Conservation (phyloP, 1,140 invertebrate species). For the Dinoponera quadriceps region DNA sequence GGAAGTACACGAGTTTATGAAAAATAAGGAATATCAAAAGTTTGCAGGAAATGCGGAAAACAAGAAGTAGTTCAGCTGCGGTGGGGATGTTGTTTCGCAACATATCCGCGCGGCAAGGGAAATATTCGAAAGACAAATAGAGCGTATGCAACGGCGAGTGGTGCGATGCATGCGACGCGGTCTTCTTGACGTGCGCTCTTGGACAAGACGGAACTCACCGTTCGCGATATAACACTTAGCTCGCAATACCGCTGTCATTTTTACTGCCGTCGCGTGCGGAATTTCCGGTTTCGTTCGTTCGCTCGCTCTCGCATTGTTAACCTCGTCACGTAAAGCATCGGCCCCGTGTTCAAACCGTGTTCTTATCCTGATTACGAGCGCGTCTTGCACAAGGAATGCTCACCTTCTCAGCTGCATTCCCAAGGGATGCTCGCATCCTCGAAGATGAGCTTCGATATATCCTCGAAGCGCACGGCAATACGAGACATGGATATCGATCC, state of each 20-base stretch:
- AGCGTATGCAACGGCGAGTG: conserved; percentile 9
- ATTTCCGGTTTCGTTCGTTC: conserved; percentile 41
- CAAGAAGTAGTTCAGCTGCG: conserved; percentile 9
- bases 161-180: conserved; percentile 10
- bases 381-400: conserved; percentile 33
- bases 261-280: conserved; percentile 28
- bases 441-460: conserved; percentile 48
- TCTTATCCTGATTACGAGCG: conserved; percentile 61
- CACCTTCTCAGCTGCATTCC: conserved; percentile 41
- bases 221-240: conserved; percentile 5
- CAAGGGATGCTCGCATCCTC: conserved; percentile 19
- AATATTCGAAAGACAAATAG: conserved; percentile 44
- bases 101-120: conserved; percentile 9
- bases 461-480: conserved; percentile 45
- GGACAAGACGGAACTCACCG: neutral
- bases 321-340: conserved; percentile 62
- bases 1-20: neutral
- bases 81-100: conserved; percentile 6
- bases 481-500: conserved; percentile 42
- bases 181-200: neutral
- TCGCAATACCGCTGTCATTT: conserved; percentile 24
- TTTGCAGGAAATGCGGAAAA: conserved; percentile 18
- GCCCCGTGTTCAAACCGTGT: conserved; percentile 41
- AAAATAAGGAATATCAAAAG: conserved; percentile 34
- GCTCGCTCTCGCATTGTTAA: conserved; percentile 33